Conservation (phyloP, 2,797 vertebrate species). For the Pachyuromys duprasi region DNA sequence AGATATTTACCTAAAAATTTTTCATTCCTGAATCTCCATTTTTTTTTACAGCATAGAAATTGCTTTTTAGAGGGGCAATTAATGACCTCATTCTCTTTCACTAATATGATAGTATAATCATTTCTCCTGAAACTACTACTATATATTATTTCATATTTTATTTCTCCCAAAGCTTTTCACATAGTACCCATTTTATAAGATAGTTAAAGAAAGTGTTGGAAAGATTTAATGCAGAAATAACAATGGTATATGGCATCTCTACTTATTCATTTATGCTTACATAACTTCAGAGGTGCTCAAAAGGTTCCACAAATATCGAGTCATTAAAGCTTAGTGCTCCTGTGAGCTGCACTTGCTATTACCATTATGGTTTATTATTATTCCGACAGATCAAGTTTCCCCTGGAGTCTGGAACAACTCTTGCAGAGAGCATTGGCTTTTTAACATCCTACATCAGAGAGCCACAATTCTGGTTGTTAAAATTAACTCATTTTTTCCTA, state of each 20-base stretch:
- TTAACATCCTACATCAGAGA: constrained; percentile 68
- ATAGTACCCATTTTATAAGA: constrained; percentile 8
- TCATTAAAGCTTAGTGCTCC: constrained; percentile 73
- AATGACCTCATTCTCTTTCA: constrained; percentile 60
- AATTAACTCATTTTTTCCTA: constrained; percentile 72
- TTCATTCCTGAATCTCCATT: constrained; percentile 65
- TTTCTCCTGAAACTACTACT: constrained; percentile 58
- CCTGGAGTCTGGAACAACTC: constrained; percentile 53
- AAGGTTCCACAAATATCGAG: constrained; percentile 68
- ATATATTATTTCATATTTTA: constrained; percentile 64
- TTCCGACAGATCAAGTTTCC: constrained; percentile 66
- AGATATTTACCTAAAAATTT: constrained; percentile 17
- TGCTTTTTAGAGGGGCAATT: constrained; percentile 65
- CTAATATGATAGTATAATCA: constrained; percentile 58
- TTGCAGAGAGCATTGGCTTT: constrained; percentile 62
- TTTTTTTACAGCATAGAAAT: constrained; percentile 59
- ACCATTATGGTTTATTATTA: constrained; percentile 73
- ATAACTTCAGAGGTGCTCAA: constrained; percentile 63
- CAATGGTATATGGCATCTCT: constrained; percentile 49
- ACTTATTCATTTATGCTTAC: constrained; percentile 73
- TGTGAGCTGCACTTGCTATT: constrained; percentile 64
- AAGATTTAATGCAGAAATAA: constrained; percentile 73
- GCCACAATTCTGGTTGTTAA: constrained; percentile 60
- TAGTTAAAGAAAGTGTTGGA: constrained; percentile 54
- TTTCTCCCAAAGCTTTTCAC: constrained; percentile 65